These are phyloP conservation scores for Odontomyia ornata DNA, from an alignment of 2,888 invertebrate species.

Conservation along the genomic window DNA sequence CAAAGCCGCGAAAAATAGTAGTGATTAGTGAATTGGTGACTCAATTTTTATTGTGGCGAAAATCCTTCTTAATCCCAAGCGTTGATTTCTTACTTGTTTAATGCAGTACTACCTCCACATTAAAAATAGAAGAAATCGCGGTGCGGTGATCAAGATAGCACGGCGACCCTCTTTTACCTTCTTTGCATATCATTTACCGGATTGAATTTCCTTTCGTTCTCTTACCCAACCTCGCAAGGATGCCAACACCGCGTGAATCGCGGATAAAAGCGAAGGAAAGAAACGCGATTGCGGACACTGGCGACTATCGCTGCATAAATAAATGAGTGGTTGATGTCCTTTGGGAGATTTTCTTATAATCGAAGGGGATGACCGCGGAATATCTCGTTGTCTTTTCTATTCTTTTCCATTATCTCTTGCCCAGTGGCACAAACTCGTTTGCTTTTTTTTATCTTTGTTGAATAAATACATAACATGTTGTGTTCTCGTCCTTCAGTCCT, in stretches of 20 bases:
- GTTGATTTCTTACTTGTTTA: neutral
- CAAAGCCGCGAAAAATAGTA: slow-evolving; percentile 3
- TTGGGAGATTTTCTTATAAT: slow-evolving; percentile 34
- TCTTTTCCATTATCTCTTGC: slow-evolving; percentile 28
- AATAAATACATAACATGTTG: slow-evolving; percentile 13
- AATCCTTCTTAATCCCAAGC: too few species aligned
- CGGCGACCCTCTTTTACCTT: neutral
- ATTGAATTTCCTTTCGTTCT: slow-evolving; percentile 22
- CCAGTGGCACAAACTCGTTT: slow-evolving; percentile 26
- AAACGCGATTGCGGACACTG: slow-evolving; percentile 38
- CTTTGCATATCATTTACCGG: slow-evolving; percentile 35
- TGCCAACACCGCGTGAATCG: neutral
- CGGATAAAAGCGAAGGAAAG: neutral
- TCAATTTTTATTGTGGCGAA: slow-evolving; percentile 14
- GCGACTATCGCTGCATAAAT: slow-evolving; percentile 16
- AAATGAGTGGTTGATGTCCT: slow-evolving; percentile 16
- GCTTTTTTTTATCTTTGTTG: neutral
- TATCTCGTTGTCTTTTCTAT: slow-evolving; percentile 23
- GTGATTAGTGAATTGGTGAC: neutral
- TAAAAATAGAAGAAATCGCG: neutral
- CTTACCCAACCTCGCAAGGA: neutral
- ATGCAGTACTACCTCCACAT: neutral
- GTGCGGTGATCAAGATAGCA: slow-evolving; percentile 6
- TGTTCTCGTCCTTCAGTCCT: neutral
- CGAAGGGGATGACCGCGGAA: slow-evolving; percentile 43